Evolutionary conservation across 2,113 vertebrate genomes (phyloP), one percentile per base, ranked within the genome.

Genomic region (Ceratotherium simum): DNA sequence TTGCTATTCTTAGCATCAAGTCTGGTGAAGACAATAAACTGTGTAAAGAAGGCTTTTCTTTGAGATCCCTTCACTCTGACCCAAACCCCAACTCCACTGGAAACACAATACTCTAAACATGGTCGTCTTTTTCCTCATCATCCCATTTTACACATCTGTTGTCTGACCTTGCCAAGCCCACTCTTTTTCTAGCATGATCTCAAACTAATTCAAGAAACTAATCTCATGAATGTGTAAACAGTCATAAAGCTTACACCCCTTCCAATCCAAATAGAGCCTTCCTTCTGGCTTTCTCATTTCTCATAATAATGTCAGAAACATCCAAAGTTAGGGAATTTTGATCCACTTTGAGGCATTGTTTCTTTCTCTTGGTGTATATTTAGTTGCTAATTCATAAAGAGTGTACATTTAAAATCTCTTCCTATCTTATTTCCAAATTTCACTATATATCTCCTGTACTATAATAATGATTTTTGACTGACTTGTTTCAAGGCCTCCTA

Each of bases 61-160:
- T 36, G 84, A 79, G 85, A 75, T 6, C 13, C n/a, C 8, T 54
- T 42, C 20, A 23, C 31, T 29, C 36, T 25, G 1, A 36, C 36
- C 39, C 10, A 79, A 76, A 29, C 3, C 10, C 29, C 16, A 42
- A 6, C 31, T 62, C 21, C 14, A 7, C 2, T 10, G 8, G 20
- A 48, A 42, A 12, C 2, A 4, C 5, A 1, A 1, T 4, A 2
- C 17, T 51, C 10, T 21, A 4, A 33, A 6, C 39, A 7, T 0
- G 46, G 1, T 27, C 27, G 9, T 62, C 1, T 16, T 58, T 14
- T 8, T 16, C 13, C 48, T 92, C 3, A 17, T 54, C 11, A 27
- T 29, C 73, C 51, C 46, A 2, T 36, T 54, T n/a, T 31, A 31
- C n/a, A 48, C 31, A 6, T 31, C 33, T 64, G 16, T 16, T 21